Conservation (phyloP, 2,797 vertebrate genomes). For the Echiichthys vipera region DNA sequence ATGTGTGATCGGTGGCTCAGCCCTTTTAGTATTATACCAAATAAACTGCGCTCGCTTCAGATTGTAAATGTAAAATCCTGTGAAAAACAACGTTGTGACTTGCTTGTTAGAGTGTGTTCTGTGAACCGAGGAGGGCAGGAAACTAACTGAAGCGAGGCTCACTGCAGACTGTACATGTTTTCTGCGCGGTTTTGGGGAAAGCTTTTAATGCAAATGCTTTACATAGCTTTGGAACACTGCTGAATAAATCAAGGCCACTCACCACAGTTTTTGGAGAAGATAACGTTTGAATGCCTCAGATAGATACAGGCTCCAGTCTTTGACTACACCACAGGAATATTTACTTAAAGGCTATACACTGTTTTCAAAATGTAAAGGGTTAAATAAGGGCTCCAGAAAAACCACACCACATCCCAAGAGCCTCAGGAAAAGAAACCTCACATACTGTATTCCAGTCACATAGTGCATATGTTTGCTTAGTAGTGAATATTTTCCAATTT, state of each 20-base stretch:
- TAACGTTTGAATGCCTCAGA: slow-evolving; percentile 14
- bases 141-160: slow-evolving; percentile 4
- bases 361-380: not conserved
- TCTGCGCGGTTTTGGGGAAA: slow-evolving; percentile 17
- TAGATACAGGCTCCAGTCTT: not conserved
- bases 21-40: slow-evolving; percentile 9
- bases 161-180: slow-evolving; percentile 3
- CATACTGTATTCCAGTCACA: not conserved
- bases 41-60: slow-evolving; percentile 3
- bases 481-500: too few species aligned
- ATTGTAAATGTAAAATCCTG: slow-evolving; percentile 21
- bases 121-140: not conserved
- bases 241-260: slow-evolving; percentile 46
- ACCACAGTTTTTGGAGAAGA: not conserved
- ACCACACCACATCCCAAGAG: not conserved
- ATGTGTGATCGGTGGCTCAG: slow-evolving; percentile 27
- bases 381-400: not conserved
- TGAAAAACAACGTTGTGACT: slow-evolving; percentile 18
- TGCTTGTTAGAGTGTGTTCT: slow-evolving; percentile 13
- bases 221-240: not conserved
- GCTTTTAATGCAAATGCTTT: slow-evolving; percentile 40
- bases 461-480: not conserved
- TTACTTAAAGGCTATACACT: not conserved
- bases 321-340: not conserved
- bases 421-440: not conserved